phyloP scores from a whole-genome alignment of 2,113 vertebrate genomes.

The Silurus asotus region DNA sequence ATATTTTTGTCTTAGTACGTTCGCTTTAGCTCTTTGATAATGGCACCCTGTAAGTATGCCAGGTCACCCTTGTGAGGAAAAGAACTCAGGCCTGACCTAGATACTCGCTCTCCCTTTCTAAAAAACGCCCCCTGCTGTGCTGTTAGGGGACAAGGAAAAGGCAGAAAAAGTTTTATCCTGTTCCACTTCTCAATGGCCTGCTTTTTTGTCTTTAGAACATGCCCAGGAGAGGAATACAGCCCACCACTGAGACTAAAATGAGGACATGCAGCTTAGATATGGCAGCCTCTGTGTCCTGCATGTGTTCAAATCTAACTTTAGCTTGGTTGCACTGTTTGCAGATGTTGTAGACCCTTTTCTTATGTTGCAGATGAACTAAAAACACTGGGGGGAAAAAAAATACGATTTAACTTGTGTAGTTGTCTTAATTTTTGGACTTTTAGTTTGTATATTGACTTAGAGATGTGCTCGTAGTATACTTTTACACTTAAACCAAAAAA shows the following conservation, averaged over 20 bases:
- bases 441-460: not conserved
- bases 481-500: not conserved
- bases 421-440: not conserved
- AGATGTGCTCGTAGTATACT: not conserved
- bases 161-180: constrained; percentile 54
- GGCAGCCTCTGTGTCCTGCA: constrained; percentile 2
- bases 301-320: constrained; percentile 1
- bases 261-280: constrained; percentile 22
- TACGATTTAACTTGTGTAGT: not conserved
- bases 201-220: constrained; percentile 60
- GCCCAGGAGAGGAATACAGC: constrained; percentile 36
- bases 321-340: not conserved
- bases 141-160: constrained; percentile 48
- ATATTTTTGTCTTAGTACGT: not conserved
- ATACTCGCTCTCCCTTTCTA: constrained; percentile 51
- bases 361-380: not conserved
- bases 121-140: constrained; percentile 41
- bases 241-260: constrained; percentile 35
- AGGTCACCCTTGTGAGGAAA: constrained; percentile 12
- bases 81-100: constrained; percentile 47
- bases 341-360: not conserved
- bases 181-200: constrained; percentile 69
- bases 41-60: constrained; percentile 29
- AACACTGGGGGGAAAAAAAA: not conserved
- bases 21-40: not conserved